Percentiles rank a stretch among this genome's conserved stretches.
phyloP scores from a whole-genome alignment of 2,797 vertebrate genomes.

The Apodemus agrarius region DNA sequence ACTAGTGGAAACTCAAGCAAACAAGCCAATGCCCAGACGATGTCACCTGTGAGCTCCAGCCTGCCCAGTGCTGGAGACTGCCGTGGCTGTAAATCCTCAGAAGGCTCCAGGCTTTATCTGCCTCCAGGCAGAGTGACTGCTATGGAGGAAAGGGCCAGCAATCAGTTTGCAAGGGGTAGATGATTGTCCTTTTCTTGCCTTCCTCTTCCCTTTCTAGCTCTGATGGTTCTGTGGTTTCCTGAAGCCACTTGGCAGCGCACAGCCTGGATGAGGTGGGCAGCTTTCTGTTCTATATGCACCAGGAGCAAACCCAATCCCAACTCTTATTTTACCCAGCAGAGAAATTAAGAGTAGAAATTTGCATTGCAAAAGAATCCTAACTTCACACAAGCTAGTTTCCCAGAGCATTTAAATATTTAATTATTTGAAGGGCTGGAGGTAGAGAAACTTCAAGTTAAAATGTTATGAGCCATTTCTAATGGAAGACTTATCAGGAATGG shows the following conservation, averaged over 20 bases:
- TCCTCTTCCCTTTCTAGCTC: background rate
- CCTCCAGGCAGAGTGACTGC: background rate
- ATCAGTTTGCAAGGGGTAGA: background rate
- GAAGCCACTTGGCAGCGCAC: background rate
- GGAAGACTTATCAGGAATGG: slow-evolving; percentile 48
- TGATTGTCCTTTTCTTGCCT: rapidly evolving
- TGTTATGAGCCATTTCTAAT: slow-evolving; percentile 69
- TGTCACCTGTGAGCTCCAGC: background rate
- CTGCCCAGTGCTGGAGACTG: background rate
- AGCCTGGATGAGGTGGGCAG: background rate
- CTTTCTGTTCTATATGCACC: background rate
- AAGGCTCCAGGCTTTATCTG: background rate
- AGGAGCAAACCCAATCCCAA: slow-evolving; percentile 18
- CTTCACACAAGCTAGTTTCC: slow-evolving; percentile 58
- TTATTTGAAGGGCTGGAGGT: slow-evolving; percentile 72
- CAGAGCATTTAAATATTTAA: slow-evolving; percentile 75
- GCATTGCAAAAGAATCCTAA: slow-evolving; percentile 57
- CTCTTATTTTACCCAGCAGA: slow-evolving; percentile 65
- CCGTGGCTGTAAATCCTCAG: background rate
- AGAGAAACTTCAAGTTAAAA: slow-evolving; percentile 71
- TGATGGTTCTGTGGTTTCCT: slow-evolving; percentile 13
- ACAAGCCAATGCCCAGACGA: background rate
- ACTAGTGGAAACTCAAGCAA: rapidly evolving
- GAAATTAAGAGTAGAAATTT: slow-evolving; percentile 63
- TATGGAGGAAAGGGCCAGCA: background rate